phyloP scores from a whole-genome alignment of 2,797 vertebrate species.

The Meriones psammophilus region DNA sequence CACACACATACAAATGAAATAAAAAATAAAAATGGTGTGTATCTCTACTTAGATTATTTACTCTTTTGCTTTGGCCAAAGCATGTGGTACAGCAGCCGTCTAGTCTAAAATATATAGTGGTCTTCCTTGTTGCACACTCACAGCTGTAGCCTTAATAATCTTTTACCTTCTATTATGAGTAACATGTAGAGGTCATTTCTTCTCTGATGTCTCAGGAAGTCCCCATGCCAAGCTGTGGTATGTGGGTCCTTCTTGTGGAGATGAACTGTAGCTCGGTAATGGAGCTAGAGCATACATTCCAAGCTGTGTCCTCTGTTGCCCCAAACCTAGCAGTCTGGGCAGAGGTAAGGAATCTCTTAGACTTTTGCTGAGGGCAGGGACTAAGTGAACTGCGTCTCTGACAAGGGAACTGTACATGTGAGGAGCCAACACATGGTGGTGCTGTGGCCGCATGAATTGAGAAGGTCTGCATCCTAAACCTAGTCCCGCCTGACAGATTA shows the following conservation, averaged over 20 bases:
- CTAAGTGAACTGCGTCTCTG: accelerated
- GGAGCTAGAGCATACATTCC: too few relatives aligned
- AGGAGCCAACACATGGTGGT: slow-evolving; percentile 33
- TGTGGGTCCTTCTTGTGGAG: neutral
- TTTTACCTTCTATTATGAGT: neutral
- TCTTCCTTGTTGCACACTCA: neutral
- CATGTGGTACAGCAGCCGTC: too few relatives aligned
- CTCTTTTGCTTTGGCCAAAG: neutral
- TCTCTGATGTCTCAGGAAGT: neutral
- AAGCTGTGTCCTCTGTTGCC: neutral
- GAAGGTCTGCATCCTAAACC: accelerated
- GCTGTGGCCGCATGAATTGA: neutral
- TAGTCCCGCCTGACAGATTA: accelerated
- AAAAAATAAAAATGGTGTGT: neutral
- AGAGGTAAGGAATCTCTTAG: accelerated
- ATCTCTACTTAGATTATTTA: neutral
- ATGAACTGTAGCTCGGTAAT: neutral
- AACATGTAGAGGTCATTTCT: neutral
- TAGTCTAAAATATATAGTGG: neutral
- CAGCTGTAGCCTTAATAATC: accelerated
- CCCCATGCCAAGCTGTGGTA: neutral
- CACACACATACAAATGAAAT: neutral
- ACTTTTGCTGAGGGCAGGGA: accelerated
- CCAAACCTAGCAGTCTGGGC: accelerated
- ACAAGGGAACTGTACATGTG: neutral